A percentile compares a stretch with the other conserved stretches of the same genome.
phyloP scores from a whole-genome alignment of 2,888 invertebrate species.

The Clusia tigrina region DNA sequence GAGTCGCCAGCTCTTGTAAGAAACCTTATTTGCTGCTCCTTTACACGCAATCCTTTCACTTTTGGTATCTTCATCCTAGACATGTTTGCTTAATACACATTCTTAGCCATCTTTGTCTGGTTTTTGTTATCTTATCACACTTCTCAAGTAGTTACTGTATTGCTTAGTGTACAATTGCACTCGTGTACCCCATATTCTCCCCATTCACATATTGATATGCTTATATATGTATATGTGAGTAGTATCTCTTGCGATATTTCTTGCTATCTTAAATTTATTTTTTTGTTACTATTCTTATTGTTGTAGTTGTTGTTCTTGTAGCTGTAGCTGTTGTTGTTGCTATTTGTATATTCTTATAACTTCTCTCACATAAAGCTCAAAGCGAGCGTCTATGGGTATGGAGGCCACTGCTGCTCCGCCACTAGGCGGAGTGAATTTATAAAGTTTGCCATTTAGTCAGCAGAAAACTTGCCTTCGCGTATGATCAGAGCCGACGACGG shows the following conservation, averaged over 20 bases:
- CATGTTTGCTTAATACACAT: conserved; percentile 34
- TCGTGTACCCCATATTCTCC: not conserved
- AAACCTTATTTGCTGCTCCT: too few species aligned
- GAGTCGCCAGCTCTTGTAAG: too few species aligned
- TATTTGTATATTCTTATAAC: too few species aligned
- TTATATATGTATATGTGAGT: conserved; percentile 27
- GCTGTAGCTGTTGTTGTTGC: conserved; percentile 34
- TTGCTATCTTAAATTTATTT: conserved; percentile 33
- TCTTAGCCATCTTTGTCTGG: conserved; percentile 9
- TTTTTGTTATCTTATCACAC: conserved; percentile 1
- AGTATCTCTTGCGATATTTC: conserved; percentile 26
- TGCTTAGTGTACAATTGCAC: not conserved
- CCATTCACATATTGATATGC: conserved; percentile 28
- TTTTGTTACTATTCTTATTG: conserved; percentile 30
- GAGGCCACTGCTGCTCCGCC: not conserved
- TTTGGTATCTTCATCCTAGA: too few species aligned
- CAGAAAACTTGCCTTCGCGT: conserved; percentile 56
- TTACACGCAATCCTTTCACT: too few species aligned
- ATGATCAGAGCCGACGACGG: conserved; percentile 39
- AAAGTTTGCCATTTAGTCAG: conserved; percentile 51
- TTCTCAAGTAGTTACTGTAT: conserved; percentile 5
- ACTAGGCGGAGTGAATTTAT: conserved; percentile 30
- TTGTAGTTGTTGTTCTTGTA: conserved; percentile 20
- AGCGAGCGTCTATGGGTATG: not conserved
- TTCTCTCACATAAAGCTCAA: conserved; percentile 22